Conservation (phyloP, 2,113 vertebrate species). For the Verasper variegatus region DNA sequence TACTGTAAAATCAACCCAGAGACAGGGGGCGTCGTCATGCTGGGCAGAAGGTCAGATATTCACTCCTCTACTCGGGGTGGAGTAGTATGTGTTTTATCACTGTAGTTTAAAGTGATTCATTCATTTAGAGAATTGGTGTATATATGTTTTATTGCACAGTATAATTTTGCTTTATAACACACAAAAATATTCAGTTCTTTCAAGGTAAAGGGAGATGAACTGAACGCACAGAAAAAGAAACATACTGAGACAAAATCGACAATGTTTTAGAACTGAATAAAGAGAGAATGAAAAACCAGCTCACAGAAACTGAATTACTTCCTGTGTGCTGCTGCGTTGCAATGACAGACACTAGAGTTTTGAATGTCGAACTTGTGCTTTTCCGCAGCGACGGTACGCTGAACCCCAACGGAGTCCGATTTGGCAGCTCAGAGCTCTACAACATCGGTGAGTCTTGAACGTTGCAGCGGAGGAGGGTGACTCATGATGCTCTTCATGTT, state of each 20-base stretch:
- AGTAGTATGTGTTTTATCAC: no score
- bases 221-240: no score
- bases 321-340: background rate
- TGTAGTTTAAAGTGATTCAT: background rate
- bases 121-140: background rate
- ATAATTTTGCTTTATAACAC: no score
- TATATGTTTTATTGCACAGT: no score
- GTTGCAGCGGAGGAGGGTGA: background rate
- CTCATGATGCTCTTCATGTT: background rate
- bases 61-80: no score
- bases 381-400: constrained; percentile 91
- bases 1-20: constrained; percentile 97
- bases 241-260: no score
- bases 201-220: no score
- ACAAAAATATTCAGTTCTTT: no score
- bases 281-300: background rate
- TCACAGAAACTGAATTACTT: background rate
- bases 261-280: no score
- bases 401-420: constrained; percentile 96
- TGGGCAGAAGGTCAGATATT: constrained; percentile 90
- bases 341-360: background rate
- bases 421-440: constrained; percentile 98
- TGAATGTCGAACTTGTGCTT: constrained; percentile 37
- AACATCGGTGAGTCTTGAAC: constrained; percentile 90
- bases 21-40: constrained; percentile 93